Evolutionary conservation across 2,888 invertebrate species (phyloP), one percentile per base, ranked within the genome.

Genomic region (Druceiella hillmani): DNA sequence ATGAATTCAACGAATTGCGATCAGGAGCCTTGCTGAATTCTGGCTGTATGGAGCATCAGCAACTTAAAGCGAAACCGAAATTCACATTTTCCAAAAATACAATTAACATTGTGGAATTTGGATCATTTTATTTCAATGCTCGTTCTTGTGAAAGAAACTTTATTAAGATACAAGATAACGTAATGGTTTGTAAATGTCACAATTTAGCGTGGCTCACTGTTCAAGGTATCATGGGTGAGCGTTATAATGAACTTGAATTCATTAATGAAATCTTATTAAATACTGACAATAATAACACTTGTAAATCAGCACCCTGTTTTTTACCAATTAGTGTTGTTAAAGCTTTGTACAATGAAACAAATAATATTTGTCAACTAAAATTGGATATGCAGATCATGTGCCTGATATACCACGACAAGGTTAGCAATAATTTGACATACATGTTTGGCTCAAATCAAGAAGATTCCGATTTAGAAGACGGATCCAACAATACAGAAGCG

Each of bases 111-210:
- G 42, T 73, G 2, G 75, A 76, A 49, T 64, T 69, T 4, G 55
- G 64, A 16, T 68, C 74, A 0, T 42, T 74, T 3, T 60, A 62
- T 36, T 70, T 76, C 15, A 69, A 76, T 46, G 61, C 64, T 40
- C 48, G 49, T 2, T 68, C 70, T 27, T 75, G 74, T n/a, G n/a
- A n/a, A n/a, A n/a, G n/a, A n/a, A n/a, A n/a, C n/a, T n/a, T 57
- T 9, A 53, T 75, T 9, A 49, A 43, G n/a, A 62, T 68, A 25
- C 57, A 47, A 16, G 55, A 60, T 26, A 76, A 76, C 41, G 59
- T 56, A 50, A 55, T 76, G 2, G 63, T 66, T 36, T 76, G 76
- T 46, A 62, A 57, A 48, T 76, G 76, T 45, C 60, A 59, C 3
- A 66, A 73, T 45, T 61, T 74, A 25, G 66, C 61, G 2, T 74